Percentiles rank a stretch among this genome's conserved stretches.
Evolutionary conservation across 2,888 invertebrate genomes (phyloP).

Genomic region (Iphiclides podalirius): DNA sequence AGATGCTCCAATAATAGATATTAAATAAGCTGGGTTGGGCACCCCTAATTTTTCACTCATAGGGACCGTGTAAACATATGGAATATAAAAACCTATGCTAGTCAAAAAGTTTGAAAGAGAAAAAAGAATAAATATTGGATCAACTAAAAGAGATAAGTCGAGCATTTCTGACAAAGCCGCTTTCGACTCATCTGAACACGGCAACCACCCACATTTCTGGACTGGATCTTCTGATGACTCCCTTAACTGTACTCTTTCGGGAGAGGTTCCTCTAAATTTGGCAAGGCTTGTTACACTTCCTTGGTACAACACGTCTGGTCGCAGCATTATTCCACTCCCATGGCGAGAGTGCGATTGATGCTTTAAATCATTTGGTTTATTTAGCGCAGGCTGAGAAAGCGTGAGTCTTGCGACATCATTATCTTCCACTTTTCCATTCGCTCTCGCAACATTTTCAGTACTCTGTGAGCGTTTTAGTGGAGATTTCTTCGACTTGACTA

Average conservation of each 20-base stretch:
- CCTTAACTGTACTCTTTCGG: slow-evolving; percentile 55
- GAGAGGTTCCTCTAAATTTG: slow-evolving; percentile 69
- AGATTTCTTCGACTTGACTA: slow-evolving; percentile 56
- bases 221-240: slow-evolving; percentile 61
- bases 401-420: slow-evolving; percentile 79
- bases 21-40: slow-evolving; percentile 83
- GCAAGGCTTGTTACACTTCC: slow-evolving; percentile 84
- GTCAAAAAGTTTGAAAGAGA: slow-evolving; percentile 96
- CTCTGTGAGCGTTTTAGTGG: slow-evolving; percentile 80
- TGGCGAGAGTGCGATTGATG: slow-evolving; percentile 58
- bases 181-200: slow-evolving; percentile 85
- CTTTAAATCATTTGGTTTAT: slow-evolving; percentile 66
- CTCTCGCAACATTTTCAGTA: slow-evolving; percentile 73
- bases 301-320: slow-evolving; percentile 94
- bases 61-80: slow-evolving; percentile 91
- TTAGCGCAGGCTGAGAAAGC: slow-evolving; percentile 85
- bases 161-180: slow-evolving; percentile 90
- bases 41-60: slow-evolving; percentile 84
- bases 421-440: slow-evolving; percentile 63
- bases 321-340: slow-evolving; percentile 89
- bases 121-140: slow-evolving; percentile 93
- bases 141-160: slow-evolving; percentile 90
- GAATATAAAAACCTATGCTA: slow-evolving; percentile 96
- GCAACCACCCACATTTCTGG: slow-evolving; percentile 79
- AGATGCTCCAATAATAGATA: slow-evolving; percentile 91